These are phyloP conservation scores for Hybos culiciformis DNA, from an alignment of 2,888 invertebrate genomes.

Conservation along the genomic window DNA sequence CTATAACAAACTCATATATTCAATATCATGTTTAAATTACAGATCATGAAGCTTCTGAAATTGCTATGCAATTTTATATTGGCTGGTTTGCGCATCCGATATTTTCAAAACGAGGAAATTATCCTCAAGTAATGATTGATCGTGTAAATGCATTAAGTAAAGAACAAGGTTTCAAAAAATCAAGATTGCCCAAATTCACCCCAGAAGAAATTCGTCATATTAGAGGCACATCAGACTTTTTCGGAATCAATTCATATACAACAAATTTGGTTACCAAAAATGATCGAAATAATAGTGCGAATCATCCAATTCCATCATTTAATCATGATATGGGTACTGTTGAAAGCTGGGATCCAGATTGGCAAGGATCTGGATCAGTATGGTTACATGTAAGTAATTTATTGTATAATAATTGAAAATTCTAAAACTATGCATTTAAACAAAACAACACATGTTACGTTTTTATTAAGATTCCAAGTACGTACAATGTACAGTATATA, in stretches of 20 bases:
- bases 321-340: slow-evolving; percentile 48
- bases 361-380: slow-evolving; percentile 45
- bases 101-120: slow-evolving; percentile 47
- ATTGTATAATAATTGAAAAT: too few relatives aligned
- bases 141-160: slow-evolving; percentile 43
- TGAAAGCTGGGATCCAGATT: slow-evolving; percentile 41
- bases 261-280: slow-evolving; percentile 36
- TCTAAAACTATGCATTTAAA: too few relatives aligned
- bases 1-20: too few relatives aligned
- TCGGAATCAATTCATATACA: slow-evolving; percentile 64
- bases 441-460: too few relatives aligned
- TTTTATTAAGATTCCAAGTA: too few relatives aligned
- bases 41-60: slow-evolving; percentile 47
- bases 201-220: slow-evolving; percentile 44
- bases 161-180: slow-evolving; percentile 42
- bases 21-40: slow-evolving; percentile 35
- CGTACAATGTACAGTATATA: too few relatives aligned
- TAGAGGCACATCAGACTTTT: slow-evolving; percentile 51
- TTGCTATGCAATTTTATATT: slow-evolving; percentile 46
- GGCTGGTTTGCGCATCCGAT: slow-evolving; percentile 58
- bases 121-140: slow-evolving; percentile 49
- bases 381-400: slow-evolving; percentile 50
- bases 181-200: slow-evolving; percentile 49
- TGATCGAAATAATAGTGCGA: slow-evolving; percentile 32
- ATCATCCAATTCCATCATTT: slow-evolving; percentile 40